Evolutionary conservation across 1,140 invertebrate species (phyloP).

Genomic region (Pantala flavescens): DNA sequence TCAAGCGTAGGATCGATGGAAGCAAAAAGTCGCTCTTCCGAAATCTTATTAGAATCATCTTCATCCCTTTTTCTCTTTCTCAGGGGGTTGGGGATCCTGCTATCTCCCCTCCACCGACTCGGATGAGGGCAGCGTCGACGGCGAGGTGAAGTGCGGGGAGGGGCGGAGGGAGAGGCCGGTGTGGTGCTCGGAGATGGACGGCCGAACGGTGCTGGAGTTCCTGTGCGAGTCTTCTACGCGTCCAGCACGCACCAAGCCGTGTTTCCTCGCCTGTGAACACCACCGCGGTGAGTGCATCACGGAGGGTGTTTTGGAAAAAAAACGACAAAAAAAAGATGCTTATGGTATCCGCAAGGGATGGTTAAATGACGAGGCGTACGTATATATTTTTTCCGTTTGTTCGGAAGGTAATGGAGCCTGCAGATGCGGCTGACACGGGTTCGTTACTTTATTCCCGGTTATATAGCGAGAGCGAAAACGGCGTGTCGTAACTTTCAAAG

Average conservation of each 20-base stretch:
- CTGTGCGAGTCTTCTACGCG: constrained; percentile 17
- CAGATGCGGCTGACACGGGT: no score
- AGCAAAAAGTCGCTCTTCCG: background rate
- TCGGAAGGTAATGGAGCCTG: no score
- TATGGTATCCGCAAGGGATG: no score
- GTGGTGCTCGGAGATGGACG: constrained; percentile 21
- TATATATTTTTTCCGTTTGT: no score
- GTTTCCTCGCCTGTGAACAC: constrained; percentile 22
- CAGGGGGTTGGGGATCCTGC: background rate
- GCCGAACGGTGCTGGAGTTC: constrained; percentile 21
- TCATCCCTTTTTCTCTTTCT: background rate
- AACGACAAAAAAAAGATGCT: no score
- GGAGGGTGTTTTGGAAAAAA: no score
- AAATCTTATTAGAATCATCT: background rate
- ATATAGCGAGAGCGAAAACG: no score
- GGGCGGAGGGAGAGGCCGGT: constrained; percentile 19
- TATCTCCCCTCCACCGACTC: background rate
- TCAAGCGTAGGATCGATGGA: background rate
- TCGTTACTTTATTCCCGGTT: no score
- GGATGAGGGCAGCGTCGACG: background rate
- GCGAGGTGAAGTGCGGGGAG: constrained; percentile 18
- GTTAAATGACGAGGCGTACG: no score
- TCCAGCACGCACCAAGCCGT: constrained; percentile 18
- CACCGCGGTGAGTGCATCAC: constrained; percentile 18
- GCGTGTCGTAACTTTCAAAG: no score